Percentiles rank a stretch among this genome's conserved stretches.
Conservation (phyloP, 2,797 vertebrate genomes). For the Hozukius guyotensis region DNA sequence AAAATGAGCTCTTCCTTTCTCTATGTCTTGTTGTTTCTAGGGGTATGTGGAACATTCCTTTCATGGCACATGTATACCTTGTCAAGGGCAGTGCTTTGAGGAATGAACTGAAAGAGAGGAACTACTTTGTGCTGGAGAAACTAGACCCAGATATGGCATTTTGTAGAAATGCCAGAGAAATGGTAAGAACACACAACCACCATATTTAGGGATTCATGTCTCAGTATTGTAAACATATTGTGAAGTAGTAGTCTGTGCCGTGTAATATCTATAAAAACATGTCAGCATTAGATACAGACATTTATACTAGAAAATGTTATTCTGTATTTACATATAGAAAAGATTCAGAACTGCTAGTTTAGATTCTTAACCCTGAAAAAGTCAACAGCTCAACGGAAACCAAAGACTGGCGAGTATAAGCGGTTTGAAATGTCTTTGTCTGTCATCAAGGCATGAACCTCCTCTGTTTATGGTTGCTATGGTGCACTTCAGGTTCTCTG, state of each 20-base stretch:
- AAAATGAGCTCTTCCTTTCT: constrained; percentile 20
- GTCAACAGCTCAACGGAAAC: constrained; percentile 79
- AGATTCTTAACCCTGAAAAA: constrained; percentile 71
- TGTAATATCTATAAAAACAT: neutral
- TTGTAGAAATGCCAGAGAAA: constrained; percentile 92
- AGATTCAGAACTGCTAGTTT: constrained; percentile 18
- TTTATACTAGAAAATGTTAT: neutral
- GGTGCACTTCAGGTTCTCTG: constrained; percentile 45
- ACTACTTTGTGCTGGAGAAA: constrained; percentile 93
- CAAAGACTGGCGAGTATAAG: constrained; percentile 89
- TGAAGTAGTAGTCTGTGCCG: neutral
- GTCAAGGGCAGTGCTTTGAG: constrained; percentile 90
- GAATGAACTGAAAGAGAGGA: constrained; percentile 92
- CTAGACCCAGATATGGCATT: constrained; percentile 97
- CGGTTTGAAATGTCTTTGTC: constrained; percentile 58
- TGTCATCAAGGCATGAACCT: constrained; percentile 75
- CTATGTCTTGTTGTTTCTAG: constrained; percentile 77
- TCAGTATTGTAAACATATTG: neutral
- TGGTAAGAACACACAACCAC: constrained; percentile 84
- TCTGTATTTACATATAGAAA: neutral
- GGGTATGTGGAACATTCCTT: constrained; percentile 98
- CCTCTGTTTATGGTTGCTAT: constrained; percentile 57
- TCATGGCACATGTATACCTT: constrained; percentile 95
- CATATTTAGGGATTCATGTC: constrained; percentile 1
- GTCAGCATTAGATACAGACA: neutral